Evolutionary conservation across 92 coral and sea anemone genomes (phyloP), one percentile per base, ranked within the genome.

Genomic region (Nematostella vectensis): DNA sequence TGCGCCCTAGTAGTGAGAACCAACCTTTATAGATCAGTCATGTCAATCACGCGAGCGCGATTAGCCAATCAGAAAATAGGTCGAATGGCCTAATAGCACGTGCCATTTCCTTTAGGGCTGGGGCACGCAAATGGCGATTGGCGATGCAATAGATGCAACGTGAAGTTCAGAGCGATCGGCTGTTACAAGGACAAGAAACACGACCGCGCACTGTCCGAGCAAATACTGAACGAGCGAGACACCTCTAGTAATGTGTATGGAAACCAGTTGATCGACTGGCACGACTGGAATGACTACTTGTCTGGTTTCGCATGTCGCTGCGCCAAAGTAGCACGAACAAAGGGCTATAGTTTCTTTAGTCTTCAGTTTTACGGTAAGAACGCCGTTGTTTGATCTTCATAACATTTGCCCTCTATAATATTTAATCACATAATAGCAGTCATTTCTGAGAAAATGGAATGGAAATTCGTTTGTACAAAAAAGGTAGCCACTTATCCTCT

Each of bases 301-400:
- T 63, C 65, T 2, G 86, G 47, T 0, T 81, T 87, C 62, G 82
- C 88, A 1, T 87, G 96, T 39, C 63, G 94, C 44, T 83, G 94
- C 55, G 94, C 94, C 0, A 39, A 54, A 16, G 37, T 49, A 28
- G 82, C 82, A 15, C 63, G 63, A 64, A 74, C 48, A 3, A 73
- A 58, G 22, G 96, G 89, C 3, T 82, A 72, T 58, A 76, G 26
- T 1, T 74, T 76, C 1, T 87, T 87, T 27, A 89, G 86, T 11
- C 42, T 87, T 40, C 96, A 87, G 74, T 77, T 63, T 48, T 87
- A 55, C 18, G 96, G 96, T 87, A 72, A 11, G 75, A 4, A 12
- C 29, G 11, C 12, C n/a, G 15, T 1, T 23, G 24, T 4, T 2
- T 27, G 11, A 13, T 29, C 29, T 50, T 4, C 11, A 17, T 12